These are phyloP conservation scores for Archocentrus centrarchus DNA, from an alignment of 2,113 vertebrate genomes.

Conservation along the genomic window DNA sequence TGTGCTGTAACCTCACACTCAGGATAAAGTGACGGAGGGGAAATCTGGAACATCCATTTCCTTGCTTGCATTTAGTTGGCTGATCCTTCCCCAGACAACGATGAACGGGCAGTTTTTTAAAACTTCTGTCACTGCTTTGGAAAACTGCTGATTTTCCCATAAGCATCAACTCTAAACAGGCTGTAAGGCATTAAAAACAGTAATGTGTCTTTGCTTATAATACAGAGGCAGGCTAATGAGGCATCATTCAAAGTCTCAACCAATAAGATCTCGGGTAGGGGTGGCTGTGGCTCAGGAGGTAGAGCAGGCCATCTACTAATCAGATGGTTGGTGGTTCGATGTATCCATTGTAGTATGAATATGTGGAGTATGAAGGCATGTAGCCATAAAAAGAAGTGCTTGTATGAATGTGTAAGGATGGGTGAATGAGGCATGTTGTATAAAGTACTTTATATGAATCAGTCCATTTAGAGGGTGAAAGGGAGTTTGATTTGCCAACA, in stretches of 20 bases:
- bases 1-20: slow-evolving; percentile 50
- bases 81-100: neutral
- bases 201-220: neutral
- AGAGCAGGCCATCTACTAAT: too few relatives aligned
- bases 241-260: neutral
- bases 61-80: slow-evolving; percentile 18
- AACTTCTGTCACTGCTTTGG: neutral
- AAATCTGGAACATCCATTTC: slow-evolving; percentile 52
- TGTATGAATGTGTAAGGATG: too few relatives aligned
- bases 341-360: too few relatives aligned
- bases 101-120: slow-evolving; percentile 28
- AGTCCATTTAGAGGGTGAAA: neutral
- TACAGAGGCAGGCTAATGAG: neutral
- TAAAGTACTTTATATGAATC: too few relatives aligned
- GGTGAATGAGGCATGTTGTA: too few relatives aligned
- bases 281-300: too few relatives aligned
- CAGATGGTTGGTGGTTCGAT: too few relatives aligned
- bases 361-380: too few relatives aligned
- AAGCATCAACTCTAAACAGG: neutral
- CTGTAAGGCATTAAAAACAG: neutral
- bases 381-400: too few relatives aligned
- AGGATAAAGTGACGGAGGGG: slow-evolving; percentile 30
- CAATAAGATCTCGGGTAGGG: neutral
- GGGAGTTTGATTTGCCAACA: neutral
- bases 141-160: neutral